Evolutionary conservation across 2,113 vertebrate genomes (phyloP).

Genomic region (Corythornis cristatus): DNA sequence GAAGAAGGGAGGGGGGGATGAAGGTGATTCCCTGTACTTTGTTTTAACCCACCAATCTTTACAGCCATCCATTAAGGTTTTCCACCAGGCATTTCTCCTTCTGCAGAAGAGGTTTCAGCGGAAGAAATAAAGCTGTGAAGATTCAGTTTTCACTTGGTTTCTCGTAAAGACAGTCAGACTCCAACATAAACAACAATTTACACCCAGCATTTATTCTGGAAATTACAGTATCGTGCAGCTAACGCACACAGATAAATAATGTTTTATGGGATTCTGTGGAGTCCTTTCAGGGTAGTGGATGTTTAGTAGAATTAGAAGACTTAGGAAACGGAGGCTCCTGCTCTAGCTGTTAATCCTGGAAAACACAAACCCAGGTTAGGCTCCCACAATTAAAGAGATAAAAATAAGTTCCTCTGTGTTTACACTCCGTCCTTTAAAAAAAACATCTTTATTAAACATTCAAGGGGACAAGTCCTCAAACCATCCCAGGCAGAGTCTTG

Average conservation of each 20-base stretch:
- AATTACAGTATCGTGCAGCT: conserved; percentile 83
- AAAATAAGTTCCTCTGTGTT: not conserved
- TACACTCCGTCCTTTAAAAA: not conserved
- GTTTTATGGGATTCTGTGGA: conserved; percentile 82
- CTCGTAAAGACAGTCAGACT: conserved; percentile 83
- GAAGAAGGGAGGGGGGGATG: not conserved
- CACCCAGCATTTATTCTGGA: conserved; percentile 83
- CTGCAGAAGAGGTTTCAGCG: conserved; percentile 70
- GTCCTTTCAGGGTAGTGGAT: conserved; percentile 77
- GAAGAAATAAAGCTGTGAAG: conserved; percentile 77
- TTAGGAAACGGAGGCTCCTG: conserved; percentile 63
- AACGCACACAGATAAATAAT: conserved; percentile 81
- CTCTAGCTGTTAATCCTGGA: conserved; percentile 73
- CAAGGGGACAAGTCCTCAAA: not conserved
- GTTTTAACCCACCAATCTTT: conserved; percentile 74
- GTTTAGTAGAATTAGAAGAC: conserved; percentile 76
- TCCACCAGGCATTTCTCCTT: conserved; percentile 65
- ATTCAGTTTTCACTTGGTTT: conserved; percentile 82
- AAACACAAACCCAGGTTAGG: conserved; percentile 51
- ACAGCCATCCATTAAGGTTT: conserved; percentile 54
- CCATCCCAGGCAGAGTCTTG: too few relatives aligned
- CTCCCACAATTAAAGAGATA: conserved; percentile 44
- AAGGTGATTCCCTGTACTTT: conserved; percentile 65
- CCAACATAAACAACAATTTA: conserved; percentile 84
- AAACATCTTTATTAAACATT: not conserved